Evolutionary conservation across 2,797 vertebrate genomes (phyloP), one percentile per base, ranked within the genome.

Genomic region (Lagodon rhomboides): DNA sequence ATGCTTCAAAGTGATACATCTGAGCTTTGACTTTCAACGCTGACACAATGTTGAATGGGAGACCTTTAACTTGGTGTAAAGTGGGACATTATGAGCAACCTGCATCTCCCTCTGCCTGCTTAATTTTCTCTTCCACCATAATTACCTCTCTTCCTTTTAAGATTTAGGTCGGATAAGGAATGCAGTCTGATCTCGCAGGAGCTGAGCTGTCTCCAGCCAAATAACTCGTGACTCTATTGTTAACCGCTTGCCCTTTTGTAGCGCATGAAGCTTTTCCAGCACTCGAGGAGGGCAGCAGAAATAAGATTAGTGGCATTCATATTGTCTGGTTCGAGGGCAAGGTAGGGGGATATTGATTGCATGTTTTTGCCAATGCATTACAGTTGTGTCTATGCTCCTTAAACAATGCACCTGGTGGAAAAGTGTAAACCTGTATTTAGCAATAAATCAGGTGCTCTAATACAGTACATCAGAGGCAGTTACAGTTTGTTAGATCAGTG

Each of bases 211-310:
- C 85, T 83, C 77, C 81, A 71, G 88, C 82, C 80, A 79, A 80
- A 88, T 73, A 91, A 90, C 94, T 84, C 92, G 88, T 95, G 93
- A 94, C 87, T 90, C 86, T 70, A 81, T 88, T 92, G 87, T 91
- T 90, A 82, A 75, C 79, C 43, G 38, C 76, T 79, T 72, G 73
- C 59, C 75, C 83, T 85, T 34, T 87, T 85, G 87, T 82, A 83
- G 82, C 71, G 58, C 78, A 83, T 41, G 43, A 83, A 84, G 77
- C 54, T 72, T 89, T 86, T 85, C 62, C 68, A 79, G 68, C 65
- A 18, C 80, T 54, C 5, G 17, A 74, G 68, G 65, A 73, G 46
- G 63, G 72, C 72, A 59, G 76, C 60, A 75, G 34, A 61, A 85
- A 79, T 54, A 56, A 73, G 80, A 86, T 87, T 90, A 85, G 75